phyloP scores from a whole-genome alignment of 1,140 invertebrate species.

The Sycophaga agraensis region DNA sequence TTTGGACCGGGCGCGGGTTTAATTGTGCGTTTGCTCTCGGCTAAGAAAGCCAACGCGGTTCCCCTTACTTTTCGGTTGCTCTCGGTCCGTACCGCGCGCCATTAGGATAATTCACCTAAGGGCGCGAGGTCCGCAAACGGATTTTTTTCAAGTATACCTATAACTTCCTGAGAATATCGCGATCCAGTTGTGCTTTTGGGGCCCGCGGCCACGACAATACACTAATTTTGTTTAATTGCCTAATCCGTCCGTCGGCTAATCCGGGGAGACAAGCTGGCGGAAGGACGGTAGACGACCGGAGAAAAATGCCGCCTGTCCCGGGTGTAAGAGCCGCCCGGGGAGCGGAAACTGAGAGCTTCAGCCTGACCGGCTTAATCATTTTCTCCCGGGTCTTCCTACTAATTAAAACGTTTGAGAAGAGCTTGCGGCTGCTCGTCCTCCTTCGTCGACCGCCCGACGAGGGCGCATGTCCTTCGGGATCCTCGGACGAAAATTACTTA shows the following conservation, averaged over 20 bases:
- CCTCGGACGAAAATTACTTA: conserved; percentile 21
- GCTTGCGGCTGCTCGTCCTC: conserved; percentile 2
- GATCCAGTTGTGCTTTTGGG: not conserved
- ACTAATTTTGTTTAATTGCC: conserved; percentile 12
- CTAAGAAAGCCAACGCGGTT: no score
- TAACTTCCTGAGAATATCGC: conserved; percentile 1
- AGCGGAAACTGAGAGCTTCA: no score
- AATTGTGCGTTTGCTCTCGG: conserved; percentile 12
- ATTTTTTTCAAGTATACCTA: not conserved
- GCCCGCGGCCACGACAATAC: no score
- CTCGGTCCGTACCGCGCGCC: no score
- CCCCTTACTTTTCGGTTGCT: not conserved
- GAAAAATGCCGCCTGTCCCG: no score
- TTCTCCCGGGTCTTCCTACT: conserved; percentile 22
- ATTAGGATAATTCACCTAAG: no score
- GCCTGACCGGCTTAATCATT: conserved; percentile 34
- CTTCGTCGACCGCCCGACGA: conserved; percentile 8
- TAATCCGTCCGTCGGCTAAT: conserved; percentile 3
- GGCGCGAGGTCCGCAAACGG: no score
- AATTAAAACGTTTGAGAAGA: conserved; percentile 37
- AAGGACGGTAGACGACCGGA: no score
- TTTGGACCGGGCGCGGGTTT: not conserved
- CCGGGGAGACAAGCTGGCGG: no score
- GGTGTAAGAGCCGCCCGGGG: no score
- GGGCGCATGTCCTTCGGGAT: not conserved